Percentiles rank a stretch among this genome's conserved stretches.
These are phyloP conservation scores for Jaculus jaculus DNA, from an alignment of 2,113 vertebrate genomes.

Conservation along the genomic window DNA sequence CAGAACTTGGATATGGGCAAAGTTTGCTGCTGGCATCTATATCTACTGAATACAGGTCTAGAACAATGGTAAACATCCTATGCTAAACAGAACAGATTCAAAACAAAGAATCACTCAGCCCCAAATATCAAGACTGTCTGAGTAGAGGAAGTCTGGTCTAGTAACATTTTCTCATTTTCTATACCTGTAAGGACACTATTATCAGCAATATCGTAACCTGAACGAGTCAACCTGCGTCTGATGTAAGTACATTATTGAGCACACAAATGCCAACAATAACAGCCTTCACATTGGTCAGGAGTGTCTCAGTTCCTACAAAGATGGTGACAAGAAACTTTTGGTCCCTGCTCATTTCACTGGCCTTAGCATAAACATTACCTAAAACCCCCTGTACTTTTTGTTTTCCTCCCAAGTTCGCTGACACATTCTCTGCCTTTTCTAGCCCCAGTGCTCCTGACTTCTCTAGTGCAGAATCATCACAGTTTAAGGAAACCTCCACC, in stretches of 20 bases:
- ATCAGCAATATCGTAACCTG: not conserved
- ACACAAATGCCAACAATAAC: not conserved
- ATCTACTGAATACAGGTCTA: not conserved
- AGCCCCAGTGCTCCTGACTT: not conserved
- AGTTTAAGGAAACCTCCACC: not conserved
- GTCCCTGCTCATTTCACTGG: not conserved
- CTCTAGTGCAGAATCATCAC: not conserved
- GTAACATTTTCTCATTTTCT: not conserved
- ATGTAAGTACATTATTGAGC: not conserved
- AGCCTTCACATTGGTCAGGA: not conserved
- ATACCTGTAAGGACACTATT: not conserved
- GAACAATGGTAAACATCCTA: not conserved
- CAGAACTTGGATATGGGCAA: not conserved
- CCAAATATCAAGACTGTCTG: not conserved
- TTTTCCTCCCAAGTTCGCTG: not conserved
- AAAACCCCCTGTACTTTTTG: not conserved
- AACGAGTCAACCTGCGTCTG: not conserved
- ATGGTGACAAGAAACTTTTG: not conserved
- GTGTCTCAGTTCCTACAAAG: not conserved
- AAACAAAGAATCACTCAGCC: not conserved
- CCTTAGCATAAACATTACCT: not conserved
- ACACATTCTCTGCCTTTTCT: not conserved
- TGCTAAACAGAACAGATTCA: not conserved
- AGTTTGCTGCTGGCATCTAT: not conserved
- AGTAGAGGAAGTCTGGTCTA: not conserved